These are phyloP conservation scores for Andrena marginata DNA, from an alignment of 2,888 invertebrate species.

Conservation along the genomic window DNA sequence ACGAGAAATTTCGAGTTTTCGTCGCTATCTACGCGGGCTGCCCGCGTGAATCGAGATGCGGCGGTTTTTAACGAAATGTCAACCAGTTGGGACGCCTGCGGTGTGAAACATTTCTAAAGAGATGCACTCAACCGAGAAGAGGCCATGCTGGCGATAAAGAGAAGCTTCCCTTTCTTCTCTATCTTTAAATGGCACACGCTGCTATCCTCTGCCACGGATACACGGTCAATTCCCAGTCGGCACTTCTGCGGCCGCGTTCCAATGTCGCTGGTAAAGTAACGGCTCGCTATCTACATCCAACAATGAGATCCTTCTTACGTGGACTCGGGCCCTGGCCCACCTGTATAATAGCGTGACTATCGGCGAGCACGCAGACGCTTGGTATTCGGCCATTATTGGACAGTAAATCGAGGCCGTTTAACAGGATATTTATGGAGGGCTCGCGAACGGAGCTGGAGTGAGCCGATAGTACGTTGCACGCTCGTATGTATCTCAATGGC, in stretches of 20 bases:
- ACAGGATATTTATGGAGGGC: constrained; percentile 81
- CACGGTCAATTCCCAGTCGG: constrained; percentile 68
- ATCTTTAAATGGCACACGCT: constrained; percentile 12
- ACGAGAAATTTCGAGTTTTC: constrained; percentile 24
- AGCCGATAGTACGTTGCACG: constrained; percentile 72
- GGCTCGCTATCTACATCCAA: constrained; percentile 64
- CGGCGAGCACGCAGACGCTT: constrained; percentile 73
- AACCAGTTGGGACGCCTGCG: background rate
- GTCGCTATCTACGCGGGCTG: background rate
- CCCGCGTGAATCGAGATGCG: background rate
- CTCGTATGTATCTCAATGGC: constrained; percentile 55
- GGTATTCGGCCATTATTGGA: constrained; percentile 80
- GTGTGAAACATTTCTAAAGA: background rate
- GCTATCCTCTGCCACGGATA: constrained; percentile 55
- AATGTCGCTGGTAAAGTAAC: constrained; percentile 65
- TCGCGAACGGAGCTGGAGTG: constrained; percentile 69
- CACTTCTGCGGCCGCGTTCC: constrained; percentile 13
- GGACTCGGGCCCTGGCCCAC: constrained; percentile 25
- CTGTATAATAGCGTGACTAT: constrained; percentile 71
- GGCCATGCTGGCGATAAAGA: too few species aligned
- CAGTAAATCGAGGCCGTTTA: constrained; percentile 81
- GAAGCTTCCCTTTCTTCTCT: too few species aligned
- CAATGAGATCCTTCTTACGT: constrained; percentile 70
- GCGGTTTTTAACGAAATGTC: background rate
- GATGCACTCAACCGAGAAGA: too few species aligned